Base-by-base conservation (phyloP, 2,888 invertebrate genomes). In the Meiosimyza decipiens region DNA sequence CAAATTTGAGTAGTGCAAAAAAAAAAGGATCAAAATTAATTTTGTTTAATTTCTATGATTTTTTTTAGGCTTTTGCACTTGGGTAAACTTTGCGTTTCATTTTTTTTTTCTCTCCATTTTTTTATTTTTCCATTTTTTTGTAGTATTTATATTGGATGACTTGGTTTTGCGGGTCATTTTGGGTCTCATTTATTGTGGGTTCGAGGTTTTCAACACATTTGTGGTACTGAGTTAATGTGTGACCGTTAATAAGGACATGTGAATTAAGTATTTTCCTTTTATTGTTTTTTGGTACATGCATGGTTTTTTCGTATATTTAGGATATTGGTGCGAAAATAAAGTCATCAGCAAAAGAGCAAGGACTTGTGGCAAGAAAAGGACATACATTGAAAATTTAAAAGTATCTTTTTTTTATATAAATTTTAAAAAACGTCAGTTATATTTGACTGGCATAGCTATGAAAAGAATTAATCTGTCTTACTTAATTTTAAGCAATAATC, bases 221-320 rank as follows among this genome's bases (percentile, higher is more conserved):
- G 68, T 57, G 57, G 68, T 57, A 67, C 55, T 67, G 18, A 15
- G 6, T 40, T 40, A 40, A 40, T 40, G 40, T 40, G 40, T 40
- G 40, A 40, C 40, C 9, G 51, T 65, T 49, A 50, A 65, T 50
- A 57, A 64, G 57, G 60, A 71, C 60, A 40, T 66, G 50, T 60
- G 62, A 65, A 71, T 67, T 71, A 66, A 15, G 28, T 50, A 52
- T 52, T 16, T 62, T 16, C 33, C 15, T 15, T 54, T 64, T 71
- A 11, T 50, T 55, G 33, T 59, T 54, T 57, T 71, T 33, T 50
- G 49, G 50, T 59, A 13, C 40, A 28, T 51, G 64, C 15, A 22
- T 64, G 22, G 50, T 47, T 63, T 63, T 60, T 7, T 7, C 4
- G 22, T 15, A 6, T 28, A 28, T 28, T 28, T 28, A 33, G 12